Conservation (phyloP, 37 sponge, comb jelly and placozoan genomes). For the Agelas oroides region DNA sequence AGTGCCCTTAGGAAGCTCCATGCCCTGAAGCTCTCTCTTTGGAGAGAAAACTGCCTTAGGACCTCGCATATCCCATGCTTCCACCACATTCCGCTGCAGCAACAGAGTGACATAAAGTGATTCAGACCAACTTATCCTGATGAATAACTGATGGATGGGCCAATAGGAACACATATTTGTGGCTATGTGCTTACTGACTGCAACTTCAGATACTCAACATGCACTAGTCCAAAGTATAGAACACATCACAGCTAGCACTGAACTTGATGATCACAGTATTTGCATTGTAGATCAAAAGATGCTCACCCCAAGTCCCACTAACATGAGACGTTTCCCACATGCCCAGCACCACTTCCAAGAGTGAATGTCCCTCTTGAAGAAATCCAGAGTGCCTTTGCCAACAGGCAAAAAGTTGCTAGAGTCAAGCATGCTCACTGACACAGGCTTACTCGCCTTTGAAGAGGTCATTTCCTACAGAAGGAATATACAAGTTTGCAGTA, state of each 20-base stretch:
- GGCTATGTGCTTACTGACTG: too few species aligned
- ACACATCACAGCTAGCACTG: too few species aligned
- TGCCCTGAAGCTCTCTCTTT: constrained; percentile 1
- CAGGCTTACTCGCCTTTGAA: neutral
- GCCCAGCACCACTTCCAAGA: constrained; percentile 91
- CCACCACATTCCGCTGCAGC: constrained; percentile 45
- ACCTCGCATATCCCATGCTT: constrained; percentile 49
- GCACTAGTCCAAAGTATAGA: too few species aligned
- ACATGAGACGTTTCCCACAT: constrained; percentile 77
- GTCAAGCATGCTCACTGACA: neutral
- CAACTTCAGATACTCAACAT: too few species aligned
- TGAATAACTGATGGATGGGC: too few species aligned
- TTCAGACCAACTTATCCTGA: too few species aligned
- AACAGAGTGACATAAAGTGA: neutral
- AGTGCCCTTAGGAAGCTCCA: constrained; percentile 72
- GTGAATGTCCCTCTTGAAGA: constrained; percentile 58
- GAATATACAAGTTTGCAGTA: neutral
- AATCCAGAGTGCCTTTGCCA: constrained; percentile 26
- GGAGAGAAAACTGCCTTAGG: constrained; percentile 8
- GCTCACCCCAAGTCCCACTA: constrained; percentile 87
- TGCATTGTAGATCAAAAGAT: neutral
- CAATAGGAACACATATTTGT: too few species aligned
- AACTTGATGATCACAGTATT: too few species aligned
- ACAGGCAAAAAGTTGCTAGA: constrained; percentile 5
- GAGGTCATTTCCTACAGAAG: too few species aligned